Evolutionary conservation across 2,113 vertebrate species (phyloP).

Genomic region (Vulpes ferrilata): DNA sequence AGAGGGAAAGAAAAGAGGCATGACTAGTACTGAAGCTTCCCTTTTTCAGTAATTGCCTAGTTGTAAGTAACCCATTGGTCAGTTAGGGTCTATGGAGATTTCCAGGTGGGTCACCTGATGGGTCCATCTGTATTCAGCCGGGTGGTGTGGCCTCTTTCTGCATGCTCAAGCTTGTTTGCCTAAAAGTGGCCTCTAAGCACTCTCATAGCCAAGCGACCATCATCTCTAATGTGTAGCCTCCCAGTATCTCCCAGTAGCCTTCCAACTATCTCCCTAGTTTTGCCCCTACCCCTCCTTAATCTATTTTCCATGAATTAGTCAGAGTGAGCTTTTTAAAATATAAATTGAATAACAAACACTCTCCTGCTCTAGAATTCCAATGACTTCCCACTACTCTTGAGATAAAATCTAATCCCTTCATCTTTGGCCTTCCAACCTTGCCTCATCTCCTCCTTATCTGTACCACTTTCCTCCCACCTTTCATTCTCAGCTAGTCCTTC

Average conservation of each 20-base stretch:
- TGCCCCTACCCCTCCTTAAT: not conserved
- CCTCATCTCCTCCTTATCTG: not conserved
- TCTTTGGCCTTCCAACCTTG: not conserved
- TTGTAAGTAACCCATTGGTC: not conserved
- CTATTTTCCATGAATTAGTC: not conserved
- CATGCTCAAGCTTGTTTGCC: not conserved
- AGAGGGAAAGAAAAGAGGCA: not conserved
- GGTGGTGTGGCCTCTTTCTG: not conserved
- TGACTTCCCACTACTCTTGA: conserved; percentile 35
- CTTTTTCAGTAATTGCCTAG: not conserved
- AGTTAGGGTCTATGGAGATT: not conserved
- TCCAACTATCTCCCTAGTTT: not conserved
- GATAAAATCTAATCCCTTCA: not conserved
- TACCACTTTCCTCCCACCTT: not conserved
- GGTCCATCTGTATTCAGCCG: not conserved
- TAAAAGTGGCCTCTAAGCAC: not conserved
- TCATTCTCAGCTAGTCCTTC: not conserved
- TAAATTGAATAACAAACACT: not conserved
- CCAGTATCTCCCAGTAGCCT: not conserved
- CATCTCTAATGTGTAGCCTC: not conserved
- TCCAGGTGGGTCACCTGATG: not conserved
- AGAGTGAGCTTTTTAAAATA: not conserved
- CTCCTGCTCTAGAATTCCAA: not conserved
- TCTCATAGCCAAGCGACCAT: not conserved
- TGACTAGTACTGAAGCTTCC: not conserved